Evolutionary conservation across 2,888 invertebrate species (phyloP), one percentile per base, ranked within the genome.

Genomic region (Macrophya alboannulata): DNA sequence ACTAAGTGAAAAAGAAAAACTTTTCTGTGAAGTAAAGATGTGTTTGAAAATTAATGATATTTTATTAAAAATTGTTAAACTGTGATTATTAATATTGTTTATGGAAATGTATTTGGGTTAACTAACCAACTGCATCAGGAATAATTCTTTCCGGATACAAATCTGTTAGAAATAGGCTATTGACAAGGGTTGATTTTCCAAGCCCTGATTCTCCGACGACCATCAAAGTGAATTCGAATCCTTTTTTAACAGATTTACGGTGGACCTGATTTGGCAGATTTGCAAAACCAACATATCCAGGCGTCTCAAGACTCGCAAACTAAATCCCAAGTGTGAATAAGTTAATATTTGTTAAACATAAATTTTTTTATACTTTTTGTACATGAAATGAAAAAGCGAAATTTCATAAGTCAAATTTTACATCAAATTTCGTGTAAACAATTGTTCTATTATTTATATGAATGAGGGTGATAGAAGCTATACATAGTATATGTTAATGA

Each of bases 191-290:
- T 0, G 99, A 99, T 94, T 99, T 99, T 55, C 99, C 99, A 62
- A 99, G 94, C 0, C 99, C 98, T 89, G 97, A 97, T 93, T 96
- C 96, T 59, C 98, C 98, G 10, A 98, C 99, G 85, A 99, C 99
- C 99, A 99, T 99, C 15, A 99, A 94, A 0, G 99, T 99, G 93
- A 99, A 99, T 94, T 99, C 99, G 93, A 99, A 99, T 37, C 99
- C 99, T 93, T 99, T 99, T 94, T 99, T 99, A 84, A 99, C 99
- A 0, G 98, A 99, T 94, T 99, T 99, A 87, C 99, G 95, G 94
- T 99, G 99, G 43, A 99, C 99, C 94, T 99, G 99, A 94, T 99
- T 99, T 1, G 99, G 99, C 62, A 99, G 94, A 95, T 99, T 99
- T 82, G 99, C 99, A 94, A 98, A 98, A 4, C 98, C 98, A 59